Base-by-base conservation (phyloP, 2,113 vertebrate genomes). In the Baryphthengus martii region DNA sequence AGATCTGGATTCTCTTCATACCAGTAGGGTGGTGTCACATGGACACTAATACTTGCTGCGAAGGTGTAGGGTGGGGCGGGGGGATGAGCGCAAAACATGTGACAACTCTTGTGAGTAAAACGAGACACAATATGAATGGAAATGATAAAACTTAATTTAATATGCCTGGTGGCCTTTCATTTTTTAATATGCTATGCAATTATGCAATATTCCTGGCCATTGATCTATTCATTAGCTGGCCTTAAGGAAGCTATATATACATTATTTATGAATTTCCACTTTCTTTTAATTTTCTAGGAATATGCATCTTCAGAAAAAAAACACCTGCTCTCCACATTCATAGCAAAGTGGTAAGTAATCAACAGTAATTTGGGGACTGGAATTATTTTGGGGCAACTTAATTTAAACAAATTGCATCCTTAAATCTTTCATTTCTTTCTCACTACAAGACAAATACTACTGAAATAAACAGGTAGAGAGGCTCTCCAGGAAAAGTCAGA, bases 231-330 rank as follows among this genome's bases (percentile, higher is more conserved):
- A 35, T 67, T 93, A 85, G 20, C 47, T 91, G 23, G 59, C 61
- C 59, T 75, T 75, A 77, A 95, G 31, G 71, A 92, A 88, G 35
- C 42, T 35, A 35, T 15, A 19, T 35, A n/a, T 85, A 17, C 25
- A 80, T 91, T 83, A 88, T 91, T 96, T 91, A 83, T 66, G 89
- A 63, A 94, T 55, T 80, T 65, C 45, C n/a, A 61, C 39, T 83
- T 76, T 79, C 65, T 92, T 91, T 93, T 65, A 68, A 88, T 33
- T 90, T 95, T 88, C 76, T 39, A 72, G 58, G 25, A 83, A 78
- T 82, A 72, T 13, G 35, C 25, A 56, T 49, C 37, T 88, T 75
- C 72, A 47, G 59, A 81, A 93, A 50, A 73, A 92, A 91, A 93
- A 91, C n/a, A 44, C 35, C 24, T 61, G 17, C 9, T 73, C 31